Evolutionary conservation across 2,797 vertebrate genomes (phyloP).

Genomic region (Sparus aurata): DNA sequence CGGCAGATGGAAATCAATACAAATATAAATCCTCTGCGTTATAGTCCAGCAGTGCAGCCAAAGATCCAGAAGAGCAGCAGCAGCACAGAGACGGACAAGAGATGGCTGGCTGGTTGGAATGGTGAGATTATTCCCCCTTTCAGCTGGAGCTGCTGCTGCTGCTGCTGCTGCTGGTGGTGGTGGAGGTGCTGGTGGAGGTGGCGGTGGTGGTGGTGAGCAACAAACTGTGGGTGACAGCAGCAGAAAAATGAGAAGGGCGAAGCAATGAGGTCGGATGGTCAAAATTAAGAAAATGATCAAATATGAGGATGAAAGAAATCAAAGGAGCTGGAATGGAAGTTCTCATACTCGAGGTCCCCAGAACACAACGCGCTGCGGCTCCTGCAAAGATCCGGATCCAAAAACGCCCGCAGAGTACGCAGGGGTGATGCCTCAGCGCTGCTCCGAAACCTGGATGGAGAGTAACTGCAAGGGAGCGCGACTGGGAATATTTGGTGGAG

Average conservation of each 20-base stretch:
- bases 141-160: conserved; percentile 48
- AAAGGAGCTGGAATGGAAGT: conserved; percentile 82
- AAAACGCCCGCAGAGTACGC: conserved; percentile 40
- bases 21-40: conserved; percentile 79
- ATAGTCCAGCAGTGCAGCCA: conserved; percentile 67
- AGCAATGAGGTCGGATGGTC: conserved; percentile 74
- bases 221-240: conserved; percentile 71
- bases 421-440: conserved; percentile 55
- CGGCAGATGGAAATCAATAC: conserved; percentile 48
- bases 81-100: conserved; percentile 41
- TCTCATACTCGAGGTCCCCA: conserved; percentile 76
- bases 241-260: conserved; percentile 63
- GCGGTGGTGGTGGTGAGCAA: conserved; percentile 44
- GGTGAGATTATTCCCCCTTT: conserved; percentile 68
- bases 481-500: conserved; percentile 81
- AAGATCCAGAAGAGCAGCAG: conserved; percentile 70
- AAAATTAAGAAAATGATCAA: conserved; percentile 72
- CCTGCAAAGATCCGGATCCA: conserved; percentile 70
- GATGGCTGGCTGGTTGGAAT: conserved; percentile 53
- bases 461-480: conserved; percentile 79
- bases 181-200: too few relatives aligned
- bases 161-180: too few relatives aligned
- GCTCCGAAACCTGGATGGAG: conserved; percentile 75
- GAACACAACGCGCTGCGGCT: conserved; percentile 52
- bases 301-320: conserved; percentile 76